These are phyloP conservation scores for Jaculus jaculus DNA, from an alignment of 2,113 vertebrate genomes.

Conservation along the genomic window DNA sequence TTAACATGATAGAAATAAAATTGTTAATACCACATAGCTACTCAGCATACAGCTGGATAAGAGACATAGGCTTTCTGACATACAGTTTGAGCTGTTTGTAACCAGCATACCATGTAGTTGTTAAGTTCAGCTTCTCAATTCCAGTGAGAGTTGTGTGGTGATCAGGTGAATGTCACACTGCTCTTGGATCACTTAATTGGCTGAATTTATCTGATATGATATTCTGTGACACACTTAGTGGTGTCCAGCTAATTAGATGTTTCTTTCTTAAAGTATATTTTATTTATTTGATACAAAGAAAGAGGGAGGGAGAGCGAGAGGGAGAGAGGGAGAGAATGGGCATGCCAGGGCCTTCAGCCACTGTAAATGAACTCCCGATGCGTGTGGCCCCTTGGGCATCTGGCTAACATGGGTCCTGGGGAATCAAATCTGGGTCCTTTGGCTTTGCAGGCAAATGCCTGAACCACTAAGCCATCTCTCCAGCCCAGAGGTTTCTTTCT, in stretches of 20 bases:
- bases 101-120: neutral
- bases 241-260: neutral
- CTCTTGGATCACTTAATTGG: neutral
- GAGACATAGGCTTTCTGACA: neutral
- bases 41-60: neutral
- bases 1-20: neutral
- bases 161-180: neutral
- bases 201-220: neutral
- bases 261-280: no score
- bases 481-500: neutral
- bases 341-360: no score
- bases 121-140: neutral
- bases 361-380: no score
- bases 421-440: no score
- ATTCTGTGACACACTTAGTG: neutral
- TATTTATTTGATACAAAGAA: no score
- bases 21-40: neutral
- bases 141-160: neutral
- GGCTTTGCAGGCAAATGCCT: no score
- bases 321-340: no score
- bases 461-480: no score
- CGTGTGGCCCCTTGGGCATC: no score
- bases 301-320: no score
- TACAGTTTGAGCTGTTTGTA: neutral
- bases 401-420: no score